Base-by-base conservation (phyloP, 2,888 invertebrate species). In the Anthoptus insignis region DNA sequence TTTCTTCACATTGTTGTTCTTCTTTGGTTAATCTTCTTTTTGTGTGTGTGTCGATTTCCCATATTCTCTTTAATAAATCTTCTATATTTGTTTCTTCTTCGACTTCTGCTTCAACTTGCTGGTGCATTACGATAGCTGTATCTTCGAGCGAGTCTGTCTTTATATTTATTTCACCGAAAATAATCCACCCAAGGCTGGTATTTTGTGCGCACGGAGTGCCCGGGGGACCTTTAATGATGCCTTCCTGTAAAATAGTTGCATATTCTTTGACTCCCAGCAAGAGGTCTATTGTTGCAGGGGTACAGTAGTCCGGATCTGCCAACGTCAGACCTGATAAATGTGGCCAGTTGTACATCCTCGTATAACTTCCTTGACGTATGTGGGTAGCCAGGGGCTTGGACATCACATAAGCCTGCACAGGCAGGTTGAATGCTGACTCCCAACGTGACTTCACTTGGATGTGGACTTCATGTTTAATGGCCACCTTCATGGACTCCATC, bases 281-380 rank as follows among this genome's bases (percentile, higher is more conserved):
- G 47, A 78, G 21, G 50, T 78, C 76, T 7, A 76, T 54, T 11
- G 64, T 13, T 6, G 74, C 76, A 63, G 72, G 61, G 37, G 22
- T 49, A 21, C 60, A 27, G 42, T 53, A 77, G 2, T 34, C 54
- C 42, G 70, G 69, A 59, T 76, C 74, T 24, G 73, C 71, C 49
- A 73, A 34, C 9, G 9, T 27, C 14, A 73, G 67, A 8, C 63
- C 68, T 16, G 64, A 9, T 6, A 73, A 13, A 34, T 71, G 71
- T 9, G 45, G 34, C 73, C 72, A 70, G n/a, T 27, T 22, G 21
- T n/a, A n/a, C n/a, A n/a, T n/a, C n/a, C n/a, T n/a, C n/a, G n/a
- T n/a, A n/a, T n/a, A n/a, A n/a, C n/a, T n/a, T n/a, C n/a, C n/a
- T n/a, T n/a, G n/a, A n/a, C n/a, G n/a, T n/a, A n/a, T n/a, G n/a